Evolutionary conservation across 2,797 vertebrate genomes (phyloP).

Genomic region (Steatocranus sp.): DNA sequence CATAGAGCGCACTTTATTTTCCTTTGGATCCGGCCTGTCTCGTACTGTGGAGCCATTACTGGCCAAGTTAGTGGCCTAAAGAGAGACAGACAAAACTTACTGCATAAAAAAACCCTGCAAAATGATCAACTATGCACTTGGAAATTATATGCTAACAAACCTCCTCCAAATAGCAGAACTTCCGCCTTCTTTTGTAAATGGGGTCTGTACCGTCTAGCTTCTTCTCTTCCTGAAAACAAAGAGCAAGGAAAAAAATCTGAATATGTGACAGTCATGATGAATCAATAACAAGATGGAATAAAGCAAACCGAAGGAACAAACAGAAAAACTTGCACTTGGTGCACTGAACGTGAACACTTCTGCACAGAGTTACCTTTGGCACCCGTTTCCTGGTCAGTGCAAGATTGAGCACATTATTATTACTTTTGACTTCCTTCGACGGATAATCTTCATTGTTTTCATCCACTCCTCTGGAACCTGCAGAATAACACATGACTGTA

Average conservation of each 20-base stretch:
- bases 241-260: neutral
- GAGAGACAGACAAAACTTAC: neutral
- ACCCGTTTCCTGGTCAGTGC: conserved; percentile 87
- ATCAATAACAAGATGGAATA: neutral
- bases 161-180: conserved; percentile 82
- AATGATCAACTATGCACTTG: neutral
- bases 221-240: conserved; percentile 80
- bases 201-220: conserved; percentile 81
- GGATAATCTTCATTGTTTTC: conserved; percentile 78
- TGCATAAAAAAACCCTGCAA: neutral
- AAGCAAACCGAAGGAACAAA: neutral
- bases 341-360: neutral
- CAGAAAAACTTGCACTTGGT: neutral
- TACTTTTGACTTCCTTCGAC: conserved; percentile 74
- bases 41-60: conserved; percentile 54
- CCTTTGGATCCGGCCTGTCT: conserved; percentile 72
- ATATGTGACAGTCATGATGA: neutral
- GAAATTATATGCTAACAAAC: conserved; percentile 66
- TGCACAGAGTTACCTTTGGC: conserved; percentile 80
- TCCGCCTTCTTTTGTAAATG: conserved; percentile 87
- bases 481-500: conserved; percentile 43
- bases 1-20: conserved; percentile 96
- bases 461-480: conserved; percentile 82
- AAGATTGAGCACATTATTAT: conserved; percentile 84
- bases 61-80: conserved; percentile 77